phyloP scores from a whole-genome alignment of 2,113 vertebrate genomes.

The Pituophis catenifer region DNA sequence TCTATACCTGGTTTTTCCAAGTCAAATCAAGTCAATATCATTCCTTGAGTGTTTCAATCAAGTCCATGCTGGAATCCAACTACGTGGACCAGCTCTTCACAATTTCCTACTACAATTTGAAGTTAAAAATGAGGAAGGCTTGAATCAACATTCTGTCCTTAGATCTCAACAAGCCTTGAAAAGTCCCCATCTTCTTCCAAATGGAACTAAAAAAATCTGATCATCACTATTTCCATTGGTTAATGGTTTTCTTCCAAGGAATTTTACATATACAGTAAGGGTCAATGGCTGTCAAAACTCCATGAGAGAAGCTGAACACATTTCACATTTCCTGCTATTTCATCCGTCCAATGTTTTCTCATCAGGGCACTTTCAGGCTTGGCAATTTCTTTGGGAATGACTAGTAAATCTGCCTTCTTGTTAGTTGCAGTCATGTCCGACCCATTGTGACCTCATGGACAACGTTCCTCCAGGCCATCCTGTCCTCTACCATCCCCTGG shows the following conservation, averaged over 20 bases:
- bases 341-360: background rate
- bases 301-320: background rate
- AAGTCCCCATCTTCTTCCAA: background rate
- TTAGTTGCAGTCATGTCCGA: too few relatives aligned
- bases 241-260: background rate
- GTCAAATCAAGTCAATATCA: background rate
- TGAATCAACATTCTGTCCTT: background rate
- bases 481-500: too few relatives aligned
- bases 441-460: too few relatives aligned
- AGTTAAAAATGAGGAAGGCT: background rate
- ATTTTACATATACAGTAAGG: background rate
- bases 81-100: background rate
- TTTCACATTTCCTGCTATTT: background rate
- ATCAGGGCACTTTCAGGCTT: background rate
- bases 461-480: too few relatives aligned
- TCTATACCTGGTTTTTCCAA: background rate
- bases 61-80: background rate
- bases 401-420: background rate
- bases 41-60: background rate
- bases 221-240: background rate
- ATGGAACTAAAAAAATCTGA: background rate
- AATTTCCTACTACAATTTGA: background rate
- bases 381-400: background rate
- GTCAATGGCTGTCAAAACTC: background rate
- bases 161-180: background rate